Evolutionary conservation across 2,888 invertebrate genomes (phyloP).

Genomic region (Tetragonula carbonaria): DNA sequence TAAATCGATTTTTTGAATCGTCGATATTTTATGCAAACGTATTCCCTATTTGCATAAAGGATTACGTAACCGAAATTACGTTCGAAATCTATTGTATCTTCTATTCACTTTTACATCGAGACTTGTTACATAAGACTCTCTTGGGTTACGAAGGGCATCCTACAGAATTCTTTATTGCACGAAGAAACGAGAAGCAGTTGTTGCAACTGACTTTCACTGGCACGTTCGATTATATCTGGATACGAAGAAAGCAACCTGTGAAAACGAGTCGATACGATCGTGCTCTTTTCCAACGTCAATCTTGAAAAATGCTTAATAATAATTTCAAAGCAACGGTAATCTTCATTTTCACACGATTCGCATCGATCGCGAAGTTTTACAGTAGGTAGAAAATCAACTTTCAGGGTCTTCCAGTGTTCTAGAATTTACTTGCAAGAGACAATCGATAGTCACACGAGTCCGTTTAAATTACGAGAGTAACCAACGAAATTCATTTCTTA

Average conservation of each 20-base stretch:
- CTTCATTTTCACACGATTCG: background rate
- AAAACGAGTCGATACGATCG: conserved; percentile 2
- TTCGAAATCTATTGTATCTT: background rate
- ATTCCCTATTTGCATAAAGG: background rate
- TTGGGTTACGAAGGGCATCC: background rate
- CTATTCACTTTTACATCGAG: background rate
- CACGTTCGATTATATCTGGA: conserved; percentile 4
- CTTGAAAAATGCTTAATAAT: background rate
- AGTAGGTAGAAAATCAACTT: background rate
- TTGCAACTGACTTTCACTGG: background rate
- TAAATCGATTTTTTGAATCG: background rate
- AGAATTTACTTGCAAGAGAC: background rate
- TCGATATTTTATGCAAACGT: background rate
- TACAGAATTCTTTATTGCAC: background rate
- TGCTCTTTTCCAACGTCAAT: background rate
- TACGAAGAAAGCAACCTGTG: background rate
- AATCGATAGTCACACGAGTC: conserved; percentile 10
- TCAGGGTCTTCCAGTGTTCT: background rate
- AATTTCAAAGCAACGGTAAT: background rate
- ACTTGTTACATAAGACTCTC: too few species aligned
- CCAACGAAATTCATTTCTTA: background rate
- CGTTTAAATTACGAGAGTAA: conserved; percentile 10
- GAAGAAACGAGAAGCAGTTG: background rate
- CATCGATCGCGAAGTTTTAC: background rate
- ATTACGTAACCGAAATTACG: too few species aligned